phyloP scores from a whole-genome alignment of 1,140 invertebrate species.

The Probaryconus sp. region DNA sequence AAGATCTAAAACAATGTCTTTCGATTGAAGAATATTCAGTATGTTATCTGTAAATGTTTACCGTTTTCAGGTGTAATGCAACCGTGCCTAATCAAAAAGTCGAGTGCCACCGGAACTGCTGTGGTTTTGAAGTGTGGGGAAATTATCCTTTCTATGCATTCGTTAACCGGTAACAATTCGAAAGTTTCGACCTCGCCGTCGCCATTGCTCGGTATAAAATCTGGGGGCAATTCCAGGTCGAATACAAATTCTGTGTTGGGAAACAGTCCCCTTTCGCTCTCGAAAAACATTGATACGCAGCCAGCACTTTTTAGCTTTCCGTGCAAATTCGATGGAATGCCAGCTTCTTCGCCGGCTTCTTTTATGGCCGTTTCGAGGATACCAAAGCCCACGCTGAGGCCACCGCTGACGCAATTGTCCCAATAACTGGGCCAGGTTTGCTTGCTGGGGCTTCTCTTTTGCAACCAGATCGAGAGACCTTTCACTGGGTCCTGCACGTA shows the following conservation, averaged over 20 bases:
- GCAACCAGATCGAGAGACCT: constrained; percentile 94
- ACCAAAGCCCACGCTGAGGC: constrained; percentile 90
- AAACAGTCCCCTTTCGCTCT: constrained; percentile 93
- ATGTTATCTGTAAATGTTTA: constrained; percentile 70
- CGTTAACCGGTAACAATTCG: constrained; percentile 88
- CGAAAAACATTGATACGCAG: constrained; percentile 93
- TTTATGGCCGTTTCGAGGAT: constrained; percentile 93
- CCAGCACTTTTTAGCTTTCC: constrained; percentile 88
- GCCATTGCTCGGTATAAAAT: constrained; percentile 92
- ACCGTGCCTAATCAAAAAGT: constrained; percentile 94
- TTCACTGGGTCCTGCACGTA: constrained; percentile 90
- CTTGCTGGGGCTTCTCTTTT: constrained; percentile 92
- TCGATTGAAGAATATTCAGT: background rate
- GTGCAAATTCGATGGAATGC: constrained; percentile 85
- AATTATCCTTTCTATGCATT: constrained; percentile 88
- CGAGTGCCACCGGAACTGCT: constrained; percentile 91
- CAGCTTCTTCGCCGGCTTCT: constrained; percentile 96
- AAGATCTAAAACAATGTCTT: constrained; percentile 9
- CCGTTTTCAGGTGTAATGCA: constrained; percentile 92
- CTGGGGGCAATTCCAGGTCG: constrained; percentile 92
- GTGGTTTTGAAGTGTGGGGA: constrained; percentile 94
- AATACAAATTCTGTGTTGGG: constrained; percentile 97
- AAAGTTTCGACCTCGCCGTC: constrained; percentile 96
- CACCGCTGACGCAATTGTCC: constrained; percentile 97
- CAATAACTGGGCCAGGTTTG: constrained; percentile 96